These are phyloP conservation scores for Enoplosus armatus DNA, from an alignment of 2,797 vertebrate species.

Conservation along the genomic window DNA sequence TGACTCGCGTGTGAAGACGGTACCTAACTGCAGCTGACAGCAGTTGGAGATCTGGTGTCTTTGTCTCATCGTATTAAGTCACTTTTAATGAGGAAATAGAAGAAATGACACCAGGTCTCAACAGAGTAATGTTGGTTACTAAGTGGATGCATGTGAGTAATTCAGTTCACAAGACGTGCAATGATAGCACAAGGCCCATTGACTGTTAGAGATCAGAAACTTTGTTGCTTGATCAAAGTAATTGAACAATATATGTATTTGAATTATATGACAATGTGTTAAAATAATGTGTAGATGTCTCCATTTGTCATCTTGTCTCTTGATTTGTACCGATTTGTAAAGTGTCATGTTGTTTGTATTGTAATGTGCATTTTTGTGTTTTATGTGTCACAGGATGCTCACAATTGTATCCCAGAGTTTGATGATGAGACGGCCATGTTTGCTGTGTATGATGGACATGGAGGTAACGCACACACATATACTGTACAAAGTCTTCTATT, in stretches of 20 bases:
- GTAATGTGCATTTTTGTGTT: slow-evolving; percentile 31
- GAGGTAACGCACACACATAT: slow-evolving; percentile 87
- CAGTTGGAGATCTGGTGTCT: neutral
- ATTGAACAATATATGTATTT: neutral
- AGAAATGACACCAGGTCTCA: neutral
- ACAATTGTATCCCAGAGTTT: slow-evolving; percentile 97
- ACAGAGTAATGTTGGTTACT: no score
- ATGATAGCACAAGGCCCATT: neutral
- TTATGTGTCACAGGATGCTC: slow-evolving; percentile 90
- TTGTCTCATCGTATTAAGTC: neutral
- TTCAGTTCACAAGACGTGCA: neutral
- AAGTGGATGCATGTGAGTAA: neutral
- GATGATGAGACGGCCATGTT: slow-evolving; percentile 98
- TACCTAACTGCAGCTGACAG: neutral
- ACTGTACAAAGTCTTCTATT: neutral
- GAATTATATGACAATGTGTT: neutral
- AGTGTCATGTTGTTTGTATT: neutral
- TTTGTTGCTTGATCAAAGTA: neutral
- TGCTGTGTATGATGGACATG: slow-evolving; percentile 97
- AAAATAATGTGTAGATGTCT: neutral
- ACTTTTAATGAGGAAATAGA: neutral
- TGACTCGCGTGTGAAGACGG: neutral
- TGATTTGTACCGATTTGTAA: neutral
- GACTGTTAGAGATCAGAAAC: neutral
- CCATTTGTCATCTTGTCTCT: neutral